Conservation (phyloP, 2,797 vertebrate species). For the Brachyrhaphis roseni region DNA sequence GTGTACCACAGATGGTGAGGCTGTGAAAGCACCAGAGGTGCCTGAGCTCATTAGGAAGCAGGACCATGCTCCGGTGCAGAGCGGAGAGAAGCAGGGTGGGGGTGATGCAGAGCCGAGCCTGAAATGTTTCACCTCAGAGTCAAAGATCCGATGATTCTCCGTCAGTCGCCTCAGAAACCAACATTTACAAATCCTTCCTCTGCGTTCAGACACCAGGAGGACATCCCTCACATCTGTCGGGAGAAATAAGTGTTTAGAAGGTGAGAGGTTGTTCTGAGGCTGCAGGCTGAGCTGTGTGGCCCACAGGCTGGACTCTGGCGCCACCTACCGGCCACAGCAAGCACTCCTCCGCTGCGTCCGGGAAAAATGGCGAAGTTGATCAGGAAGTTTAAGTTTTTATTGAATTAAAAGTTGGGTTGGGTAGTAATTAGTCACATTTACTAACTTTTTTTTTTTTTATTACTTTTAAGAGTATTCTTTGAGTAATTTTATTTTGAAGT, state of each 20-base stretch:
- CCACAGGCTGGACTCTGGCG: slow-evolving; percentile 52
- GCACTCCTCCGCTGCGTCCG: background rate
- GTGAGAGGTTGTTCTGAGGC: slow-evolving; percentile 23
- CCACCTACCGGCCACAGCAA: slow-evolving; percentile 51
- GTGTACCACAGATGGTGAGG: slow-evolving; percentile 65
- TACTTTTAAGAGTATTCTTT: too few relatives aligned
- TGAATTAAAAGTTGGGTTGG: too few relatives aligned
- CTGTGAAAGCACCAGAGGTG: slow-evolving; percentile 67
- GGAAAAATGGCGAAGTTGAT: background rate
- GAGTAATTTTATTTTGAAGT: too few relatives aligned
- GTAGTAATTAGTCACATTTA: too few relatives aligned
- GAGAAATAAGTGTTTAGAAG: slow-evolving; percentile 11
- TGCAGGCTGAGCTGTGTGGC: background rate
- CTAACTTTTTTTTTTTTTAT: too few relatives aligned
- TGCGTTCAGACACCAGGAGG: slow-evolving; percentile 5
- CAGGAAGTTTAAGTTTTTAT: too few relatives aligned
- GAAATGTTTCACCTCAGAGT: slow-evolving; percentile 50
- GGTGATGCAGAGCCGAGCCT: slow-evolving; percentile 36
- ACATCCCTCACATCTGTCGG: slow-evolving; percentile 10
- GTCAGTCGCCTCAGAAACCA: background rate
- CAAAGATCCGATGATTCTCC: slow-evolving; percentile 23
- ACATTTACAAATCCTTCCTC: slow-evolving; percentile 13
- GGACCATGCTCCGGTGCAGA: slow-evolving; percentile 81
- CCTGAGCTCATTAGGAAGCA: slow-evolving; percentile 81
- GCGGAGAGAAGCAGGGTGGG: slow-evolving; percentile 19